Evolutionary conservation across 2,113 vertebrate genomes (phyloP), one percentile per base, ranked within the genome.

Genomic region (Canis aureus): DNA sequence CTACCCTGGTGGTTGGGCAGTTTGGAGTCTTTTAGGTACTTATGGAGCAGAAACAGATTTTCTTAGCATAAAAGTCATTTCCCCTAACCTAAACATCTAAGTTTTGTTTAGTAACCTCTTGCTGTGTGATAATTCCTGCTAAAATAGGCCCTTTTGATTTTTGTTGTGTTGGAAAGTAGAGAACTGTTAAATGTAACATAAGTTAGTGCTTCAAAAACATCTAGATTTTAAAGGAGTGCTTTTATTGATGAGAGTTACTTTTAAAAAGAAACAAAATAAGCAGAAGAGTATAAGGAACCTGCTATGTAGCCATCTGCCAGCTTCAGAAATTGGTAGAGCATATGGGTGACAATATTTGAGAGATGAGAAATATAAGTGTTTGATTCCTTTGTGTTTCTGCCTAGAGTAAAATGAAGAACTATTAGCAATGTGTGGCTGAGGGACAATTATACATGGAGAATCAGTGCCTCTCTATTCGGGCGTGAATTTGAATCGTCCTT

Each of bases 311-410:
- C 17, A 89, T 93, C 59, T 49, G 9, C 78, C 53, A 94, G 25
- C 74, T 93, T 76, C 38, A 97, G 85, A 95, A 96, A 80, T 88
- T 73, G 66, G 19, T 66, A 95, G 57, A 32, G 83, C 64, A 81
- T 27, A 7, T 73, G n/a, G 80, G 20, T 85, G 35, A 84, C 76
- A 53, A 59, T 79, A 95, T 69, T 73, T 79, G 71, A 79, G 67
- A 89, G 32, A 80, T 17, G 49, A 95, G 81, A 94, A 59, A 86
- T 93, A 66, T 82, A 13, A 49, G 12, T 69, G n/a, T 64, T 13
- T 93, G 49, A 60, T 23, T 78, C 15, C 66, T 27, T 43, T 71
- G 19, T 87, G 9, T 95, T 96, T 88, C 12, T 17, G 4, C 25
- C 32, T 93, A 43, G 51, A 85, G 69, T 67, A 62, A 87, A 78